phyloP scores from a whole-genome alignment of 2,888 invertebrate genomes.

The Pyrocoelia pectoralis region DNA sequence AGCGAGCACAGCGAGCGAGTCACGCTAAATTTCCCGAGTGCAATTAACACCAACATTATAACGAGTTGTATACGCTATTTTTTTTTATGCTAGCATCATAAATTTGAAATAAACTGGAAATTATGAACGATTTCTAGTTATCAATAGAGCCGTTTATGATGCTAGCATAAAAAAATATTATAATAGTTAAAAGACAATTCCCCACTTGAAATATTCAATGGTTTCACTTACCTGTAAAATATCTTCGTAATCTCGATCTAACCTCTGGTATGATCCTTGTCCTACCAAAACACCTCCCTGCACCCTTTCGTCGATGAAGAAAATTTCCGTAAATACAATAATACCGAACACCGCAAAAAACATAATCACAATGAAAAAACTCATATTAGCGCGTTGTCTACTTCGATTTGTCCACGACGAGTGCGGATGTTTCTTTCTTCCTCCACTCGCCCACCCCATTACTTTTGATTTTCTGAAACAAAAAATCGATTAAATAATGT shows the following conservation, averaged over 20 bases:
- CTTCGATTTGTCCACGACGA: conserved; percentile 57
- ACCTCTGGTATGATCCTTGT: conserved; percentile 62
- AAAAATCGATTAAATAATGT: background rate
- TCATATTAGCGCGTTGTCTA: conserved; percentile 85
- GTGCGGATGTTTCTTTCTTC: conserved; percentile 50
- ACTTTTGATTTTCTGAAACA: conserved; percentile 15
- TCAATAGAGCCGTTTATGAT: no score
- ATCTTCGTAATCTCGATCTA: conserved; percentile 74
- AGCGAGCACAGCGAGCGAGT: no score
- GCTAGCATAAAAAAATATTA: no score
- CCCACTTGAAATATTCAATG: no score
- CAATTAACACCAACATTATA: no score
- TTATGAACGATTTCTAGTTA: no score
- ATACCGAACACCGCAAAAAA: conserved; percentile 90
- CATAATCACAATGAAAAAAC: conserved; percentile 89
- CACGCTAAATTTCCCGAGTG: no score
- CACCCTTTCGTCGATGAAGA: conserved; percentile 71
- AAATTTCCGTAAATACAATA: conserved; percentile 86
- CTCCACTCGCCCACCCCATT: conserved; percentile 55
- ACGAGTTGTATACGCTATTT: no score
- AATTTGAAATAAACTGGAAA: no score
- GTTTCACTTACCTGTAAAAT: conserved; percentile 62
- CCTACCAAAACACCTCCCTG: conserved; percentile 64
- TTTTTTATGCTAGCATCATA: no score
- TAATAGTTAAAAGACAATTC: no score